These are phyloP conservation scores for Dugesia japonica DNA, from an alignment of 2,888 invertebrate genomes.

Conservation along the genomic window DNA sequence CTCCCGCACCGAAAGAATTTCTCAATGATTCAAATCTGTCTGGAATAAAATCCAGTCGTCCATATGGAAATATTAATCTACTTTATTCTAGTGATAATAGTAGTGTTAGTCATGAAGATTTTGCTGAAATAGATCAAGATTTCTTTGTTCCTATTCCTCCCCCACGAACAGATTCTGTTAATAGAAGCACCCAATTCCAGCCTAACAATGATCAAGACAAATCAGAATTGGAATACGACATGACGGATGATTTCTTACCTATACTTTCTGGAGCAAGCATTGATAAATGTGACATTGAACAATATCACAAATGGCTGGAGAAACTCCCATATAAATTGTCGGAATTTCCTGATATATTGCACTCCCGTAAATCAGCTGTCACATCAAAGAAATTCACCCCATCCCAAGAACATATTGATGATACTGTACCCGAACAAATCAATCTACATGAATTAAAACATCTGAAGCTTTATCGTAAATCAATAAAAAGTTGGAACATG, in stretches of 20 bases:
- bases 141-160: not conserved
- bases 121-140: not conserved
- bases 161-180: not conserved
- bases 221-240: not conserved
- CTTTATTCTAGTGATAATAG: conserved; percentile 12
- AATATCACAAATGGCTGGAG: not conserved
- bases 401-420: not conserved
- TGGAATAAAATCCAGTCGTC: not conserved
- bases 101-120: not conserved
- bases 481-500: conserved; percentile 8
- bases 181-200: not conserved
- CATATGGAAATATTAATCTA: not conserved
- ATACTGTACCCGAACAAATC: not conserved
- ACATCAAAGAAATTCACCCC: not conserved
- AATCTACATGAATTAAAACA: not conserved
- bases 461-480: not conserved
- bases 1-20: not conserved
- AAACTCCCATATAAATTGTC: not conserved
- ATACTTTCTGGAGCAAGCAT: not conserved
- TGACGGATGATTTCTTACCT: conserved; percentile 3
- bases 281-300: conserved; percentile 15
- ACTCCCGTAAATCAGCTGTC: not conserved
- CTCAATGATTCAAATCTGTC: not conserved
- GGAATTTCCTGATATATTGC: not conserved
- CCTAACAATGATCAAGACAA: not conserved